A percentile compares a stretch with the other conserved stretches of the same genome.
Evolutionary conservation across 2,113 vertebrate genomes (phyloP).

Genomic region (Neolamprologus variostigma): DNA sequence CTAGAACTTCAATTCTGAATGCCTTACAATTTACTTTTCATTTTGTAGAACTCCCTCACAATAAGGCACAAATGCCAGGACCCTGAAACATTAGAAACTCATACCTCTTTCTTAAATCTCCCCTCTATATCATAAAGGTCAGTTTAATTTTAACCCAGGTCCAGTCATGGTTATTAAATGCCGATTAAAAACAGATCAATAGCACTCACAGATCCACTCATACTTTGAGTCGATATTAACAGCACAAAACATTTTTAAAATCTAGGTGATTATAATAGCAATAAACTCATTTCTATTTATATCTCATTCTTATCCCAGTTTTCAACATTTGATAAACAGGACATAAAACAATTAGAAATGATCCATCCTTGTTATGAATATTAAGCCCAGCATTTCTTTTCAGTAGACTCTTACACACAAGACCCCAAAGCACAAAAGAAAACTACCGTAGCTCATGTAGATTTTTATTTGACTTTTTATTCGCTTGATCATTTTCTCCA

Average conservation of each 20-base stretch:
- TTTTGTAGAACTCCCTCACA: background rate
- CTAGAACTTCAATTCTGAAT: background rate
- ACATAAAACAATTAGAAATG: background rate
- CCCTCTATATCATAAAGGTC: background rate
- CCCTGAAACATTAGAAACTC: background rate
- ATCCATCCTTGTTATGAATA: background rate
- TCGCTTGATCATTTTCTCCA: conserved; percentile 90
- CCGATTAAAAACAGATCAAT: background rate
- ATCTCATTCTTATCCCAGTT: background rate
- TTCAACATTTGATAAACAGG: background rate
- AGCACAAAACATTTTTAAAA: background rate
- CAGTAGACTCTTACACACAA: background rate
- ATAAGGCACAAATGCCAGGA: background rate
- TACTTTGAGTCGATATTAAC: background rate
- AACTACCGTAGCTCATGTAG: conserved; percentile 4
- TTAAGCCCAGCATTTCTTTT: background rate
- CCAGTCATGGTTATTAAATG: background rate
- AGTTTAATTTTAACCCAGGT: background rate
- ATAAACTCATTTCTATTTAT: background rate
- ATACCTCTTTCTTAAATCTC: background rate
- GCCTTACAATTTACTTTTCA: background rate
- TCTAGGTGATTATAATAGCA: background rate
- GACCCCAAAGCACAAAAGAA: conserved; percentile 3
- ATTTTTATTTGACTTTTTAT: conserved; percentile 73
- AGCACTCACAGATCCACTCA: background rate